Evolutionary conservation across 2,888 invertebrate genomes (phyloP), one percentile per base, ranked within the genome.

Genomic region (Galerucella calmariensis): DNA sequence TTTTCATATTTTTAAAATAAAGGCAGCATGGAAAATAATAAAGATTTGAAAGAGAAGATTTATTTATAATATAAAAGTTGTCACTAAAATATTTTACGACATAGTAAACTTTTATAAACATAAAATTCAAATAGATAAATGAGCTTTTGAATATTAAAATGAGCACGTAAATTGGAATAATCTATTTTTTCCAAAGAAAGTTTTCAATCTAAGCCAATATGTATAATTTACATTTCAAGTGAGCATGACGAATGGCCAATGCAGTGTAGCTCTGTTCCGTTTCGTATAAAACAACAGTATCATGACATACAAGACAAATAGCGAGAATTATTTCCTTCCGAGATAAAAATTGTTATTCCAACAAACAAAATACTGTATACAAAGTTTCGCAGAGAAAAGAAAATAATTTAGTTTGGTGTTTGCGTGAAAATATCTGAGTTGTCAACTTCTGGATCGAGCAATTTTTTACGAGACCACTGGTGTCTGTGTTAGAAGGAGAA

Each of bases 401-500:
- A 72, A 66, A 72, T 72, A 72, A 72, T 72, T 72, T 72, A 72
- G 71, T 72, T 72, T 72, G 65, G 71, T 72, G 71, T 72, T 72
- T 72, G 66, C 72, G 72, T 72, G 48, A 72, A 72, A 72, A 72
- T 72, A 72, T 72, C 72, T 66, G 59, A 66, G 72, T 72, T 72
- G 72, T 72, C 72, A 72, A 72, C 72, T 72, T 72, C 72, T 59
- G 66, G 66, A 67, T 72, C 72, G 72, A 48, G 72, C 59, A 66
- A 72, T 72, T 72, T 72, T 72, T 72, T 72, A 72, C 24, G 66
- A 72, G 66, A 72, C 66, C 66, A 67, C 72, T 67, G 72, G 73
- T 72, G 75, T 79, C 78, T 79, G 79, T 77, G 79, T 78, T 75
- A 78, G 78, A 80, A 79, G 79, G 77, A 77, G 77, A 74, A 61